Evolutionary conservation across 2,888 invertebrate species (phyloP).

Genomic region (Leucania comma): DNA sequence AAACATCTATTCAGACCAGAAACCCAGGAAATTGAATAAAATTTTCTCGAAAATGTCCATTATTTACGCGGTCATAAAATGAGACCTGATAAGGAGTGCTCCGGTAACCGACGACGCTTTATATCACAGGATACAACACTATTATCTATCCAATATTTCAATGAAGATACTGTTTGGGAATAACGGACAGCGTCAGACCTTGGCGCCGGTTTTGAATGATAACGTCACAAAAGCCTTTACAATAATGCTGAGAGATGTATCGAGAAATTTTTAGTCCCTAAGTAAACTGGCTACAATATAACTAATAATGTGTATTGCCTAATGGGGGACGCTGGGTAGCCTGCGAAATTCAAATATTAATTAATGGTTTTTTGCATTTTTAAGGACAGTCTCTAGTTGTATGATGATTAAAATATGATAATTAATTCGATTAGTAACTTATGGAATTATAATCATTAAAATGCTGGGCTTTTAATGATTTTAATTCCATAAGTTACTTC

Average conservation of each 20-base stretch:
- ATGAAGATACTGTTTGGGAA: slow-evolving; percentile 56
- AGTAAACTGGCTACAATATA: not conserved
- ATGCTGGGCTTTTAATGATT: too few species aligned
- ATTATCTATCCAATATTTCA: slow-evolving; percentile 73
- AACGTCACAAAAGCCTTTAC: slow-evolving; percentile 17
- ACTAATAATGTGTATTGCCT: not conserved
- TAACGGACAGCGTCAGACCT: slow-evolving; percentile 46
- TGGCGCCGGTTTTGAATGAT: slow-evolving; percentile 43
- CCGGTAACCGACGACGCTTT: slow-evolving; percentile 58
- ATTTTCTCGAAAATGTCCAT: slow-evolving; percentile 64
- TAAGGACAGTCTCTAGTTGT: too few species aligned
- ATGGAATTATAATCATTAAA: too few species aligned
- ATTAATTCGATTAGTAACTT: too few species aligned
- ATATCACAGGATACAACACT: slow-evolving; percentile 64
- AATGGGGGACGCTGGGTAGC: too few species aligned
- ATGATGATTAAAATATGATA: too few species aligned
- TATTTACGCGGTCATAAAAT: slow-evolving; percentile 76
- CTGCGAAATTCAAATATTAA: too few species aligned
- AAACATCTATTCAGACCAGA: slow-evolving; percentile 62
- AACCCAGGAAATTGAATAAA: slow-evolving; percentile 67
- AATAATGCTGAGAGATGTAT: not conserved
- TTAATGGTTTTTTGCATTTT: too few species aligned
- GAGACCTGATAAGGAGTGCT: slow-evolving; percentile 68
- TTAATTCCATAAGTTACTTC: too few species aligned
- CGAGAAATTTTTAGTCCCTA: not conserved